These are phyloP conservation scores for Copidosoma aretas DNA, from an alignment of 2,888 invertebrate species.

Conservation along the genomic window DNA sequence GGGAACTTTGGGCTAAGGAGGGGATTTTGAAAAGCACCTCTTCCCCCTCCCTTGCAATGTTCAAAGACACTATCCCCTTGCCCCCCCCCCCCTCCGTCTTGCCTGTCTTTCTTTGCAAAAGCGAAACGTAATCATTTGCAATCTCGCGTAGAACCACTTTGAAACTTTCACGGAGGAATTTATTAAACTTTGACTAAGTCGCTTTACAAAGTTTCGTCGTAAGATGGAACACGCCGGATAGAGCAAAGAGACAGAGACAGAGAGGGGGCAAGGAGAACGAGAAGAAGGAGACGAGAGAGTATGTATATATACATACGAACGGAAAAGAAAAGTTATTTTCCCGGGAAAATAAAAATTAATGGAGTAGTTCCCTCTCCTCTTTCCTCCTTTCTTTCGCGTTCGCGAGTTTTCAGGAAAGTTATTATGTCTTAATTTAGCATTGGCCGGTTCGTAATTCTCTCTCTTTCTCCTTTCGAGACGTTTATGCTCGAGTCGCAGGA, in stretches of 20 bases:
- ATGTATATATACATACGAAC: too few relatives aligned
- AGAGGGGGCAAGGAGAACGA: constrained; percentile 38
- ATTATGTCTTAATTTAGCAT: constrained; percentile 61
- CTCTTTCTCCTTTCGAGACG: constrained; percentile 48
- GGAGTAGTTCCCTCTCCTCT: constrained; percentile 55
- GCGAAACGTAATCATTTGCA: constrained; percentile 56
- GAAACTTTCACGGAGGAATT: constrained; percentile 59
- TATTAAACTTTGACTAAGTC: constrained; percentile 61
- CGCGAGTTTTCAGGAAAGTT: constrained; percentile 56
- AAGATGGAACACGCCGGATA: constrained; percentile 37
- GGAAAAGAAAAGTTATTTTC: constrained; percentile 55
- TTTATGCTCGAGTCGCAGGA: constrained; percentile 49
- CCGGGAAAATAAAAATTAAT: constrained; percentile 61
- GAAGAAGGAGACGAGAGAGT: constrained; percentile 27
- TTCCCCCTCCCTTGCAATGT: constrained; percentile 34
- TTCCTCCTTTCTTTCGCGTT: constrained; percentile 47
- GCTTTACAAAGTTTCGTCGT: constrained; percentile 59
- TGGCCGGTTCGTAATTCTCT: constrained; percentile 50
- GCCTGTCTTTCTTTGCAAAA: constrained; percentile 38
- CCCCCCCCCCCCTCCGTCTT: too few relatives aligned
- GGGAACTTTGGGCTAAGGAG: constrained; percentile 22
- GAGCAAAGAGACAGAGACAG: constrained; percentile 34
- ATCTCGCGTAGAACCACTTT: constrained; percentile 56
- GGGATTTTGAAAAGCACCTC: constrained; percentile 42
- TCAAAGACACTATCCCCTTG: background rate